Evolutionary conservation across 2,797 vertebrate species (phyloP).

Genomic region (Melanotaenia nigrans): DNA sequence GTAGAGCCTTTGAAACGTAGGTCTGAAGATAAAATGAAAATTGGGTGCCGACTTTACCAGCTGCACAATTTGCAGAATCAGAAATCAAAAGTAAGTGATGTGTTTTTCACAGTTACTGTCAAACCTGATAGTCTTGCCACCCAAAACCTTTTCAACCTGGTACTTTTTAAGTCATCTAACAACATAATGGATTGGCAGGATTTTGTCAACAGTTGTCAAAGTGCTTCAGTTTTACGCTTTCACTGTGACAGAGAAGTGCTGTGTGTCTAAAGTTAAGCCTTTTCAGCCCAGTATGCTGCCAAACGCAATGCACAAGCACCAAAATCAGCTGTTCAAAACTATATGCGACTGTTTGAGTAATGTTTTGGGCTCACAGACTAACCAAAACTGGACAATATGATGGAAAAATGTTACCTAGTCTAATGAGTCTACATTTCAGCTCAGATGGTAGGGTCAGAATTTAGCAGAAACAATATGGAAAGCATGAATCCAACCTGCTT

Average conservation of each 20-base stretch:
- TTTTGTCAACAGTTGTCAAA: conserved; percentile 1
- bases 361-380: not conserved
- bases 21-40: conserved; percentile 58
- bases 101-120: conserved; percentile 35
- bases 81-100: conserved; percentile 38
- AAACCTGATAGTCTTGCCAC: conserved; percentile 11
- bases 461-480: no score
- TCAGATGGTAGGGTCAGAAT: no score
- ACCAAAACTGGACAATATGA: no score
- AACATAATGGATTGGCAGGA: conserved; percentile 16
- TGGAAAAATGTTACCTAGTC: no score
- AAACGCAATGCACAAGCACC: not conserved
- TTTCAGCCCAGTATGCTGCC: not conserved
- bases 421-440: no score
- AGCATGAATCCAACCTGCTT: no score
- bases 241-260: conserved; percentile 3
- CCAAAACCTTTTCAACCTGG: not conserved
- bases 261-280: not conserved
- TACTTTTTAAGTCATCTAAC: conserved; percentile 7
- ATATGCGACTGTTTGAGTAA: not conserved
- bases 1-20: conserved; percentile 45
- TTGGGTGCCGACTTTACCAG: conserved; percentile 47
- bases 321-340: not conserved
- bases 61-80: conserved; percentile 46
- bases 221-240: conserved; percentile 11